phyloP scores from a whole-genome alignment of 2,888 invertebrate species.

The Deilephila porcellus region DNA sequence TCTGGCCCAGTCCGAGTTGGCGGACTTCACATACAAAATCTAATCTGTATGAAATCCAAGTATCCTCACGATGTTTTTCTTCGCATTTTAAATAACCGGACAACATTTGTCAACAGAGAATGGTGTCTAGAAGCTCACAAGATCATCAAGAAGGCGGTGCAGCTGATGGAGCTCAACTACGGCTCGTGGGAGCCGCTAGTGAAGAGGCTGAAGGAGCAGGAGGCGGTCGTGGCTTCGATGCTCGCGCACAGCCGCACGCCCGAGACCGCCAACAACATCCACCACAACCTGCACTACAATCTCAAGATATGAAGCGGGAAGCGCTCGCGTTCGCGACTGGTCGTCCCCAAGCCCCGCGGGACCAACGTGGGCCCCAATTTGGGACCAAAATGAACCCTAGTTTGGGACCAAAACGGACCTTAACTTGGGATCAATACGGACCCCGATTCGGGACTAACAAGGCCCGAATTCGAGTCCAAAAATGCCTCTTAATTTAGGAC shows the following conservation, averaged over 20 bases:
- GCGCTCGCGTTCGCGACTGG: not conserved
- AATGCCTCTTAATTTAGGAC: no score
- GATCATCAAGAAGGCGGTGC: constrained; percentile 77
- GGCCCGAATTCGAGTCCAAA: no score
- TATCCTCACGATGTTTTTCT: no score
- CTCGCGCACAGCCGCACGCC: constrained; percentile 58
- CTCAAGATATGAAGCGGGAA: constrained; percentile 61
- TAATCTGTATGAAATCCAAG: no score
- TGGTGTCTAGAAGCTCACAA: constrained; percentile 78
- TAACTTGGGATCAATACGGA: no score
- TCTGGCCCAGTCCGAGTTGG: no score
- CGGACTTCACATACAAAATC: no score
- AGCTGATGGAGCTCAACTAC: constrained; percentile 80
- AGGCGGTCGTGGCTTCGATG: constrained; percentile 63
- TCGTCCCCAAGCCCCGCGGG: not conserved
- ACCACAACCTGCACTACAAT: constrained; percentile 69
- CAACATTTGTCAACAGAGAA: constrained; percentile 60
- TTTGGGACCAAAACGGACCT: no score
- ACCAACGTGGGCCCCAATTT: not conserved
- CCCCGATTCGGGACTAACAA: no score
- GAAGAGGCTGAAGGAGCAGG: constrained; percentile 70
- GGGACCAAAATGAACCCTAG: no score
- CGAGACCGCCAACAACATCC: constrained; percentile 56
- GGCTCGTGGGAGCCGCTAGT: constrained; percentile 81
- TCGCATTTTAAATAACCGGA: no score